A percentile compares a stretch with the other conserved stretches of the same genome.
phyloP scores from a whole-genome alignment of 2,888 invertebrate genomes.

The Euphydryas editha region DNA sequence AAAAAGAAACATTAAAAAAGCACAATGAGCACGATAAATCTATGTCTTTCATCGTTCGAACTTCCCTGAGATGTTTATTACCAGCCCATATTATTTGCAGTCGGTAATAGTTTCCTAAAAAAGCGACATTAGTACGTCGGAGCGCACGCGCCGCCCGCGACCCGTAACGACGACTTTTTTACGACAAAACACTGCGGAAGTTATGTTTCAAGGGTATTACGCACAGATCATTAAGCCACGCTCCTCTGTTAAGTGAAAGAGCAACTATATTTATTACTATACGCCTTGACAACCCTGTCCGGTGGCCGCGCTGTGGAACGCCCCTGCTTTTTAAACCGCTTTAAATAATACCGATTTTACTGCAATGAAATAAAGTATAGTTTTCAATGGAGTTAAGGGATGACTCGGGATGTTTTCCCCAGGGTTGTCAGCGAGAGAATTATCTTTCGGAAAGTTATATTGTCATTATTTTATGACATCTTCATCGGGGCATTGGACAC shows the following conservation, averaged over 20 bases:
- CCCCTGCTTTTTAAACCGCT: constrained; percentile 39
- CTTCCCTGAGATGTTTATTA: constrained; percentile 3
- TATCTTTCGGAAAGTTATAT: constrained; percentile 61
- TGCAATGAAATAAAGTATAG: constrained; percentile 16
- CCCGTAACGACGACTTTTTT: constrained; percentile 58
- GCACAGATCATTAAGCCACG: constrained; percentile 77
- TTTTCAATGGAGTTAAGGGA: constrained; percentile 13
- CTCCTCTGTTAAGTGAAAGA: constrained; percentile 63
- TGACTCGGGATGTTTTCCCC: constrained; percentile 42
- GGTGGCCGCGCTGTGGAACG: constrained; percentile 45
- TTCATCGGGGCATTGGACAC: constrained; percentile 63
- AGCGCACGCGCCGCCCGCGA: constrained; percentile 42
- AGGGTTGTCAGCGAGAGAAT: constrained; percentile 62
- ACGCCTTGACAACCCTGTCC: constrained; percentile 73
- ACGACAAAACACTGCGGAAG: constrained; percentile 78
- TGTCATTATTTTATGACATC: constrained; percentile 79
- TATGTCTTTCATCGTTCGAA: not conserved
- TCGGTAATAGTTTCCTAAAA: constrained; percentile 40
- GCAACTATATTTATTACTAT: constrained; percentile 72
- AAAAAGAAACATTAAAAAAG: not conserved
- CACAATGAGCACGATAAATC: not conserved
- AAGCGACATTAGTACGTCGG: constrained; percentile 41
- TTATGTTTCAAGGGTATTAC: constrained; percentile 71
- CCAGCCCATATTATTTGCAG: constrained; percentile 5
- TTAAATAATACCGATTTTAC: constrained; percentile 32